Evolutionary conservation across 2,888 invertebrate genomes (phyloP).

Genomic region (Pteria penguin): DNA sequence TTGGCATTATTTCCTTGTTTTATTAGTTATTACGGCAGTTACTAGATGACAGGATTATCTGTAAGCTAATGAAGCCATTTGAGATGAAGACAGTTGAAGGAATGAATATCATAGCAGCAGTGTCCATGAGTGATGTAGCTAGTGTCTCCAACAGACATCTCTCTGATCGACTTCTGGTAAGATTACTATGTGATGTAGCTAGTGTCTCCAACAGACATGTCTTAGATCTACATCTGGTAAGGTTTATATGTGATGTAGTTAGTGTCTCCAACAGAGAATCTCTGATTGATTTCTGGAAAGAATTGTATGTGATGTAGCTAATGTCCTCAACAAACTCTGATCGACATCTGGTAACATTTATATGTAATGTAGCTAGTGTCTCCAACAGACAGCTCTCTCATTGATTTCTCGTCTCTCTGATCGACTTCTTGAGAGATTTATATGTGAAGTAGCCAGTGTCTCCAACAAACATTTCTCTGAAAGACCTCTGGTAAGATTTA

Average conservation of each 20-base stretch:
- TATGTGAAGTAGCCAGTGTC: slow-evolving; percentile 72
- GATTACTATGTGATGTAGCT: slow-evolving; percentile 19
- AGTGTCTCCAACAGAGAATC: too few relatives aligned
- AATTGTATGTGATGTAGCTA: too few relatives aligned
- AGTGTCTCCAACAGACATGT: too few relatives aligned
- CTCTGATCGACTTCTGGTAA: slow-evolving; percentile 75
- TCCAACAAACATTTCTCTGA: slow-evolving; percentile 66
- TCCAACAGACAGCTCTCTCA: slow-evolving; percentile 66
- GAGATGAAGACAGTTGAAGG: slow-evolving; percentile 79
- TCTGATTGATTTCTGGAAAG: too few relatives aligned
- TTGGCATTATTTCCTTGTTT: not conserved
- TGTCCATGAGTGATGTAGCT: slow-evolving; percentile 75
- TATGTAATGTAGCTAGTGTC: slow-evolving; percentile 72
- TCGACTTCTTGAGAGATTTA: too few relatives aligned
- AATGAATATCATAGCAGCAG: slow-evolving; percentile 74
- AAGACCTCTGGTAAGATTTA: slow-evolving; percentile 78
- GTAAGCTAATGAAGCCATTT: slow-evolving; percentile 78
- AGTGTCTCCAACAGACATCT: slow-evolving; percentile 67
- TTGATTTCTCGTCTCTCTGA: slow-evolving; percentile 76
- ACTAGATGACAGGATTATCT: slow-evolving; percentile 76
- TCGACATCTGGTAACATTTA: too few relatives aligned
- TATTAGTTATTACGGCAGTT: slow-evolving; percentile 76
- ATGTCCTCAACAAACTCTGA: too few relatives aligned
- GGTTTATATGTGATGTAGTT: too few relatives aligned
- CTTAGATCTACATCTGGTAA: too few relatives aligned